phyloP scores from a whole-genome alignment of 2,888 invertebrate genomes.

The Nomada fabriciana region DNA sequence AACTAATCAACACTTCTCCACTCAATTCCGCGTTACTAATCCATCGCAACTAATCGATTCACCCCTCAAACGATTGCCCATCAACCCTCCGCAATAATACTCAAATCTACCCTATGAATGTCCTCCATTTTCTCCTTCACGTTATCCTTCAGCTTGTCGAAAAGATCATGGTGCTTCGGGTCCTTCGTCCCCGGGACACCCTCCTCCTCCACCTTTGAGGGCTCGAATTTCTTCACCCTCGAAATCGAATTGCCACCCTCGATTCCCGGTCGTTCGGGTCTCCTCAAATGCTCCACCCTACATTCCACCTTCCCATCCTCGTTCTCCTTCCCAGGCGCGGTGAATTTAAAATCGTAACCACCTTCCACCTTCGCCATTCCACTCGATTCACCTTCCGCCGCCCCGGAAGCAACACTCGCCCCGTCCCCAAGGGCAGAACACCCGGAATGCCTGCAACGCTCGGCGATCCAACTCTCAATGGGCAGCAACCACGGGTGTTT shows the following conservation, averaged over 20 bases:
- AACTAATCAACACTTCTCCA: too few species aligned
- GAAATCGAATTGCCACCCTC: conserved; percentile 25
- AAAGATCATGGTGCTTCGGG: conserved; percentile 55
- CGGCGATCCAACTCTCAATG: conserved; percentile 76
- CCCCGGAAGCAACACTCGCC: conserved; percentile 30
- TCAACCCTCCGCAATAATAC: too few species aligned
- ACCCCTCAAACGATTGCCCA: too few species aligned
- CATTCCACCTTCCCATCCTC: conserved; percentile 51
- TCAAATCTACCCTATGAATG: conserved; percentile 86
- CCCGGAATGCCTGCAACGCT: conserved; percentile 54
- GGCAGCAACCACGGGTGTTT: conserved; percentile 78
- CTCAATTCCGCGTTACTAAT: too few species aligned
- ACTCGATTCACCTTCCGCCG: conserved; percentile 11
- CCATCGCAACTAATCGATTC: too few species aligned
- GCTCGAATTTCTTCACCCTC: conserved; percentile 30
- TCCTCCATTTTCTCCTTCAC: conserved; percentile 86
- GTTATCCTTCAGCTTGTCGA: conserved; percentile 71
- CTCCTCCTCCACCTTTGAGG: conserved; percentile 15
- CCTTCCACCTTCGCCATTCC: not conserved
- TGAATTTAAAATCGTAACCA: conserved; percentile 57
- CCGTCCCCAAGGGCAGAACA: conserved; percentile 4
- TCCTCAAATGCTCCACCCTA: conserved; percentile 38
- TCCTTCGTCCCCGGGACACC: conserved; percentile 56
- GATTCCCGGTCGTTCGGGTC: not conserved
- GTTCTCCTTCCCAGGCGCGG: conserved; percentile 5